These are phyloP conservation scores for Helicoverpa assulta DNA, from an alignment of 2,888 invertebrate species.

Conservation along the genomic window DNA sequence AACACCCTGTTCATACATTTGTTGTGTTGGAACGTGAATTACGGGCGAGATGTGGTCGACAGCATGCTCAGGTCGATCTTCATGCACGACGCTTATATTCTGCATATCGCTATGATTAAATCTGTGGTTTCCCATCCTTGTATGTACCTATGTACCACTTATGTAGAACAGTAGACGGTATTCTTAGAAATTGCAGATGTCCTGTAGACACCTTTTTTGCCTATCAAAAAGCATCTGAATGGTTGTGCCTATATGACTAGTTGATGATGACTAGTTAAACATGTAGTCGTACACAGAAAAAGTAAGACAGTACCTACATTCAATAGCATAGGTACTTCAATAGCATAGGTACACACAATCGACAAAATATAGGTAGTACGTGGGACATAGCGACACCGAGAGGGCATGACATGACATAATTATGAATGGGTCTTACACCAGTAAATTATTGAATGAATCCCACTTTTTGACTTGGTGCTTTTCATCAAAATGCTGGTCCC, in stretches of 20 bases:
- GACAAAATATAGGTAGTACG: too few species aligned
- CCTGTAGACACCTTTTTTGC: neutral
- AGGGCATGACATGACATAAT: too few species aligned
- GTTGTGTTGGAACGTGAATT: slow-evolving; percentile 86
- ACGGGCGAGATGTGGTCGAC: slow-evolving; percentile 78
- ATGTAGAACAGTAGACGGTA: neutral
- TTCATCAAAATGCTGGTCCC: neutral
- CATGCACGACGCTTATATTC: slow-evolving; percentile 85
- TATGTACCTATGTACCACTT: slow-evolving; percentile 65
- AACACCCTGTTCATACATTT: slow-evolving; percentile 91
- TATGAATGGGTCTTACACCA: too few species aligned
- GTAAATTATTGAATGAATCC: too few species aligned
- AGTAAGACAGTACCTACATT: too few species aligned
- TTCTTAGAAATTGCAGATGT: neutral
- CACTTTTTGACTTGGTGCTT: neutral
- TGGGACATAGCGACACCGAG: too few species aligned
- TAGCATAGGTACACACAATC: too few species aligned
- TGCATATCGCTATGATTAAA: slow-evolving; percentile 87
- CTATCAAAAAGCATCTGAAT: neutral
- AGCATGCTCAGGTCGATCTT: slow-evolving; percentile 85
- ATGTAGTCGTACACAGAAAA: too few species aligned
- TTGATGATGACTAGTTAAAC: too few species aligned
- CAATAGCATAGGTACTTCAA: too few species aligned
- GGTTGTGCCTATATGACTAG: too few species aligned
- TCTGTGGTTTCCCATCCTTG: slow-evolving; percentile 80